Evolutionary conservation across 2,113 vertebrate species (phyloP).

Genomic region (Syrrhaptes paradoxus): DNA sequence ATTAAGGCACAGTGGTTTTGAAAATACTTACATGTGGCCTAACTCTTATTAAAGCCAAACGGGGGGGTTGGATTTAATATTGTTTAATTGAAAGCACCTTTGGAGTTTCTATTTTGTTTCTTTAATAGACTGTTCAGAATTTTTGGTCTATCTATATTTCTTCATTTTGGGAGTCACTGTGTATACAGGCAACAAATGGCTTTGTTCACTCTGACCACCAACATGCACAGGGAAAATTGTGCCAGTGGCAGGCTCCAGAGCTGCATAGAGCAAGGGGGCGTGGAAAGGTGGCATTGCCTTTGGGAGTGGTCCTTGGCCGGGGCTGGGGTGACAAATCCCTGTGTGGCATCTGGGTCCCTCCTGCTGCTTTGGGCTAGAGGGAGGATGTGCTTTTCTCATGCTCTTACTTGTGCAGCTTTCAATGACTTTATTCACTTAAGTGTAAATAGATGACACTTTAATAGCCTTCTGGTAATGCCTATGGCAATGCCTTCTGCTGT

Average conservation of each 20-base stretch:
- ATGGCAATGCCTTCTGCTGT: neutral
- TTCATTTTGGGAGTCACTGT: neutral
- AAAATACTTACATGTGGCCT: neutral
- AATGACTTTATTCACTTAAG: neutral
- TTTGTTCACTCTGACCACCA: neutral
- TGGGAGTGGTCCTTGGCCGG: rapidly evolving
- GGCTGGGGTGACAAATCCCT: neutral
- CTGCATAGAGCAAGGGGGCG: rapidly evolving
- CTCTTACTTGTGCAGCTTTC: neutral
- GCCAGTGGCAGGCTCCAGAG: neutral
- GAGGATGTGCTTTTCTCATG: neutral
- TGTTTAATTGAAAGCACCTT: neutral
- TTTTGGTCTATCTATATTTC: neutral
- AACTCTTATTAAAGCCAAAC: neutral
- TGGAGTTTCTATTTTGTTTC: neutral
- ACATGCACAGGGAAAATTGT: rapidly evolving
- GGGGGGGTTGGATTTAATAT: neutral
- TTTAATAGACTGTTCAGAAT: neutral
- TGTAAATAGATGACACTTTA: neutral
- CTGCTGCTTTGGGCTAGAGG: neutral
- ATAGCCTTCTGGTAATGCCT: neutral
- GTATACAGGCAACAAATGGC: neutral
- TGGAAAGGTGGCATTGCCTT: neutral
- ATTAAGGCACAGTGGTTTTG: neutral
- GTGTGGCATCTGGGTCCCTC: neutral